These are phyloP conservation scores for Oncorhynchus masou DNA, from an alignment of 2,113 vertebrate species.

Conservation along the genomic window DNA sequence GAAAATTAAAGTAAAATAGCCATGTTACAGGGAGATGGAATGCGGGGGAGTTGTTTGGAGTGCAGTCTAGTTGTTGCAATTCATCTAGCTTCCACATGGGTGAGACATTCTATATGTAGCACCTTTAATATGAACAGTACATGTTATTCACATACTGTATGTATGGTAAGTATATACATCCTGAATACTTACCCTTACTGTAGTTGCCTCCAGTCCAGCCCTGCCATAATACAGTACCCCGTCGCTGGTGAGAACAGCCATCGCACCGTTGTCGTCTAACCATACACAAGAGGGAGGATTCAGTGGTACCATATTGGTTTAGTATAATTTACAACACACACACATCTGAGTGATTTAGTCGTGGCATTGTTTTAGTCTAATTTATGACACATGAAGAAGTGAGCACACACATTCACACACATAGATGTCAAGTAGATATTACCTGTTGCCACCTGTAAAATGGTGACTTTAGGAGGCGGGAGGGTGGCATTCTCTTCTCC, in stretches of 20 bases:
- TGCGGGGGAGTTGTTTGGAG: no score
- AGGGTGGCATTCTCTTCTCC: not conserved
- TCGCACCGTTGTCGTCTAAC: not conserved
- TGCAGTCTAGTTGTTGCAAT: no score
- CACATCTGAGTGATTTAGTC: not conserved
- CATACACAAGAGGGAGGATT: not conserved
- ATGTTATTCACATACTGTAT: no score
- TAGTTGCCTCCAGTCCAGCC: slow-evolving; percentile 1
- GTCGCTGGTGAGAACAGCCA: slow-evolving; percentile 24
- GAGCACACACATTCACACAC: not conserved
- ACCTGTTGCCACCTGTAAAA: slow-evolving; percentile 6
- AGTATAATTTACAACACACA: not conserved
- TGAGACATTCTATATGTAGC: no score
- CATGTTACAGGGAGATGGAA: no score
- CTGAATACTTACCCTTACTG: slow-evolving; percentile 2
- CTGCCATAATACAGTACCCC: slow-evolving; percentile 26
- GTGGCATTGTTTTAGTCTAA: no score
- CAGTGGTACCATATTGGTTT: not conserved
- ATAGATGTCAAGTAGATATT: not conserved
- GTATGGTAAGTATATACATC: not conserved
- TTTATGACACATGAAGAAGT: no score
- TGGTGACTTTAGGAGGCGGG: slow-evolving; percentile 1
- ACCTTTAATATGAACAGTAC: no score
- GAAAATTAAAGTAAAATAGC: no score
- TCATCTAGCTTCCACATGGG: no score